A percentile compares a stretch with the other conserved stretches of the same genome.
Conservation (phyloP, 2,113 vertebrate genomes). For the Daubentonia madagascariensis region DNA sequence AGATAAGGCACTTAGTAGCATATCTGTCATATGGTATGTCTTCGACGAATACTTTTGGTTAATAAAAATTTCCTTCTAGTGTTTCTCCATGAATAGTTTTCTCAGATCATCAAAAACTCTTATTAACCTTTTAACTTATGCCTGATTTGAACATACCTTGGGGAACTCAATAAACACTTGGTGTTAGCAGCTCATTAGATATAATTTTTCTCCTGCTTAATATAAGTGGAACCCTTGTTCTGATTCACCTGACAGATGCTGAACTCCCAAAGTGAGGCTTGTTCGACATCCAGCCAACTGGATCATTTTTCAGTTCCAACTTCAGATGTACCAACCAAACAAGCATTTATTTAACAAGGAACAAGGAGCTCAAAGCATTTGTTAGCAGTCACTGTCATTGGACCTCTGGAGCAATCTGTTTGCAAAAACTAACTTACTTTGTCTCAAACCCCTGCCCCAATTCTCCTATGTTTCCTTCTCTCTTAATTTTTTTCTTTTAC, state of each 20-base stretch:
- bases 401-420: background rate
- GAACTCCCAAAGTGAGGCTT: conserved; percentile 56
- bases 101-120: conserved; percentile 19
- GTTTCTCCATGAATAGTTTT: conserved; percentile 14
- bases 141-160: conserved; percentile 31
- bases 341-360: conserved; percentile 46
- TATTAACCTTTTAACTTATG: conserved; percentile 25
- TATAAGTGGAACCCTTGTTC: conserved; percentile 56
- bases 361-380: conserved; percentile 36
- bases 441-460: background rate
- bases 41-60: background rate
- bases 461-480: background rate
- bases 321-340: conserved; percentile 44
- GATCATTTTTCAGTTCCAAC: conserved; percentile 25
- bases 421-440: conserved; percentile 64
- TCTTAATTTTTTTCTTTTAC: background rate
- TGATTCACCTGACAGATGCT: conserved; percentile 57
- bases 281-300: conserved; percentile 47
- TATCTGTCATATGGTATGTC: background rate
- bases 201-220: conserved; percentile 47
- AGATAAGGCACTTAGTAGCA: background rate
- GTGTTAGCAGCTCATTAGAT: conserved; percentile 61
- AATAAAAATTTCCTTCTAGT: background rate
- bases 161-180: conserved; percentile 43
- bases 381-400: conserved; percentile 50